phyloP scores from a whole-genome alignment of 2,888 invertebrate genomes.

The Horisme vitalbata region DNA sequence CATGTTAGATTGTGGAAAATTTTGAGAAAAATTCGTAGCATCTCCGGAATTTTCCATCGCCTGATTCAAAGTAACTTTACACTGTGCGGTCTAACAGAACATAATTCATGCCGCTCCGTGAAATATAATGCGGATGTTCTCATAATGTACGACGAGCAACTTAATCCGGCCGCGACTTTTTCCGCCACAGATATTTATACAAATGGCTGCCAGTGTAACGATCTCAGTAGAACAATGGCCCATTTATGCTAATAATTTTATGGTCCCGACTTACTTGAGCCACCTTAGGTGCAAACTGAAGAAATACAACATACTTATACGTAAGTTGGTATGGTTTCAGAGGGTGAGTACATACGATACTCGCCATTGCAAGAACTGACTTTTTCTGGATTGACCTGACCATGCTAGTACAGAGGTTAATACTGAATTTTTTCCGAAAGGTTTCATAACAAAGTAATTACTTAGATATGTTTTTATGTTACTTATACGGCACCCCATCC shows the following conservation, averaged over 20 bases:
- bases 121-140: constrained; percentile 78
- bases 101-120: constrained; percentile 73
- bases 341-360: no score
- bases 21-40: constrained; percentile 34
- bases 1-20: constrained; percentile 16
- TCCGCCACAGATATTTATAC: constrained; percentile 63
- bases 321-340: no score
- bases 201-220: constrained; percentile 51
- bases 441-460: neutral
- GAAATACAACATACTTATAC: constrained; percentile 11
- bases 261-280: constrained; percentile 34
- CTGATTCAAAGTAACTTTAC: constrained; percentile 66
- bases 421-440: no score
- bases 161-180: constrained; percentile 71
- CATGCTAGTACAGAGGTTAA: no score
- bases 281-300: constrained; percentile 33
- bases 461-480: constrained; percentile 6
- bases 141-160: constrained; percentile 76
- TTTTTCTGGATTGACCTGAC: no score
- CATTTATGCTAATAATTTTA: constrained; percentile 40
- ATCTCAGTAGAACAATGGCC: constrained; percentile 47
- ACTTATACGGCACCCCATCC: constrained; percentile 11
- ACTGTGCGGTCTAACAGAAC: constrained; percentile 59
- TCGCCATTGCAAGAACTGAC: no score
- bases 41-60: constrained; percentile 54